Percentiles rank a stretch among this genome's conserved stretches.
These are phyloP conservation scores for Eleutherodactylus coqui DNA, from an alignment of 2,797 vertebrate genomes.

Conservation along the genomic window DNA sequence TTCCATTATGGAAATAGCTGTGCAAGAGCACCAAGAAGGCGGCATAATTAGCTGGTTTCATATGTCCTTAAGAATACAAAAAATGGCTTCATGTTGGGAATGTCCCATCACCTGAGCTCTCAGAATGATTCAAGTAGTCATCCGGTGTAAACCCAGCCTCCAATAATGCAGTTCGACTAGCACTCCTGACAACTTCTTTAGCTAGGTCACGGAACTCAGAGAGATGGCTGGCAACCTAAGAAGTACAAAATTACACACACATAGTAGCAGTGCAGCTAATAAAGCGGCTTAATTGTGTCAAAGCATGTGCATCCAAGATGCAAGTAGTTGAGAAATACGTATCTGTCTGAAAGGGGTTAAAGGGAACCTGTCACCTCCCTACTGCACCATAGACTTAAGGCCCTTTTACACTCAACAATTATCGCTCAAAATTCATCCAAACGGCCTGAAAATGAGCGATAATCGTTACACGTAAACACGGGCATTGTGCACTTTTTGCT, in stretches of 20 bases:
- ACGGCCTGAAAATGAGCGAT: too few species aligned
- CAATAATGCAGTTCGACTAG: conserved; percentile 75
- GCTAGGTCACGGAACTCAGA: conserved; percentile 80
- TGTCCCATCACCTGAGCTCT: conserved; percentile 66
- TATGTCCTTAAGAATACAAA: background rate
- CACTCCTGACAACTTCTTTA: conserved; percentile 78
- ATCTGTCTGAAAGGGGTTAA: too few species aligned
- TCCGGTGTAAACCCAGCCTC: conserved; percentile 72
- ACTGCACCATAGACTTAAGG: too few species aligned
- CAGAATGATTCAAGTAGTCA: conserved; percentile 59
- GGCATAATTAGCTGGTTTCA: background rate
- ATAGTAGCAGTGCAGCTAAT: too few species aligned
- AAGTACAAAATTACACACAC: background rate
- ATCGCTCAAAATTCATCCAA: too few species aligned
- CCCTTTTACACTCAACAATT: too few species aligned
- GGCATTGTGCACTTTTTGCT: too few species aligned
- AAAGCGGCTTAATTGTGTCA: too few species aligned
- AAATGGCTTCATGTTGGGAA: background rate
- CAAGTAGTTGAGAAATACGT: too few species aligned
- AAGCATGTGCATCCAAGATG: too few species aligned
- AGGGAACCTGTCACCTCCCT: too few species aligned
- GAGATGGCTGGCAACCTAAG: conserved; percentile 76
- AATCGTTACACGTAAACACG: too few species aligned
- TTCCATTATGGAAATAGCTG: background rate
- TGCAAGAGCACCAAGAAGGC: background rate